Evolutionary conservation across 2,113 vertebrate species (phyloP).

Genomic region (Phaethornis superciliosus): DNA sequence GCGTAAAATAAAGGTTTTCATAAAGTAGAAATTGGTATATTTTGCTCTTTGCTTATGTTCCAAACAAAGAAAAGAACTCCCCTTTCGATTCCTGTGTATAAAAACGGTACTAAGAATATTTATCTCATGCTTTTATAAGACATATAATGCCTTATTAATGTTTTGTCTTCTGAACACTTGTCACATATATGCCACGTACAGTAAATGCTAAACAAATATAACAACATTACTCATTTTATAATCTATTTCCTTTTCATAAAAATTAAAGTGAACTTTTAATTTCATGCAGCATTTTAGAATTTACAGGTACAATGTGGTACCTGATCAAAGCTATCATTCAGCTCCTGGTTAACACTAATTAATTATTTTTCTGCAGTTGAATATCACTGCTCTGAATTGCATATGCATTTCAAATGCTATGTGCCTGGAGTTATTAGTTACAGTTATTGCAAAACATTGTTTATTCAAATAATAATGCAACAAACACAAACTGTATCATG

Average conservation of each 20-base stretch:
- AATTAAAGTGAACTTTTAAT: neutral
- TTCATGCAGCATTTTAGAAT: neutral
- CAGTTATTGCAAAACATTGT: constrained; percentile 19
- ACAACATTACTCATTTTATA: neutral
- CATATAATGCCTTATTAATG: neutral
- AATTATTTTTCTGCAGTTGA: neutral
- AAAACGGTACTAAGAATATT: neutral
- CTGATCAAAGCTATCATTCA: constrained; percentile 10
- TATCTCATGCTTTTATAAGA: neutral
- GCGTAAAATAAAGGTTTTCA: neutral
- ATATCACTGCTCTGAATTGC: neutral
- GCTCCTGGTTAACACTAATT: neutral
- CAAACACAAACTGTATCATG: neutral
- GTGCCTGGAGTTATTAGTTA: constrained; percentile 12
- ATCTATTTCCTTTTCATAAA: neutral
- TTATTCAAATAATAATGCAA: constrained; percentile 38
- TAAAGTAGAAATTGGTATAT: neutral
- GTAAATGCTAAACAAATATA: neutral
- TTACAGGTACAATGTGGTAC: neutral
- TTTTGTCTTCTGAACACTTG: neutral
- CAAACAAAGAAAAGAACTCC: neutral
- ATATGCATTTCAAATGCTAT: neutral
- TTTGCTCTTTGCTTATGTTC: neutral
- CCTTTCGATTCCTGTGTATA: neutral
- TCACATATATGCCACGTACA: neutral